Percentiles rank a stretch among this genome's conserved stretches.
phyloP scores from a whole-genome alignment of 1,140 invertebrate species.

The Ooceraea biroi region DNA sequence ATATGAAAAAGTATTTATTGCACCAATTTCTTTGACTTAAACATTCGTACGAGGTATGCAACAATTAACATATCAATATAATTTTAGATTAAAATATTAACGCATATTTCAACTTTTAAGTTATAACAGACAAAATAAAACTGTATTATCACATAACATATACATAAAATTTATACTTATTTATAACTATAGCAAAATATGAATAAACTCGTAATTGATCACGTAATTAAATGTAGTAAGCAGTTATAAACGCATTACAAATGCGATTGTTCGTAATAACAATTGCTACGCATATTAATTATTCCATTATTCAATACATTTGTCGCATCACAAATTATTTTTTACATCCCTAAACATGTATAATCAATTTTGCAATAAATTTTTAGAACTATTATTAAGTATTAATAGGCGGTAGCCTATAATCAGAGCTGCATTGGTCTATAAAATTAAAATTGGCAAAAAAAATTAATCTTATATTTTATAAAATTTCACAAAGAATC shows the following conservation, averaged over 20 bases:
- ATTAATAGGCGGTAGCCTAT: slow-evolving; percentile 8
- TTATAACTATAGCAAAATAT: slow-evolving; percentile 4
- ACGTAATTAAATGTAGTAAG: slow-evolving; percentile 22
- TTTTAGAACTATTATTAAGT: slow-evolving; percentile 25
- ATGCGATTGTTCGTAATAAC: background rate
- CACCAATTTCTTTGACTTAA: slow-evolving; percentile 30
- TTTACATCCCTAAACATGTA: background rate
- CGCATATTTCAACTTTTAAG: background rate
- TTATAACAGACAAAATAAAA: slow-evolving; percentile 54
- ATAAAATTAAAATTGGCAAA: background rate
- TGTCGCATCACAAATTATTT: slow-evolving; percentile 16
- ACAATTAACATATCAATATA: slow-evolving; percentile 26
- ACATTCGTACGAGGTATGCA: slow-evolving; percentile 33
- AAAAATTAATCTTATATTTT: slow-evolving; percentile 6
- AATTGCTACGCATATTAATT: slow-evolving; percentile 3
- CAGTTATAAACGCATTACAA: slow-evolving; percentile 12
- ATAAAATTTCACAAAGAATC: slow-evolving; percentile 2
- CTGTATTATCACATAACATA: slow-evolving; percentile 28
- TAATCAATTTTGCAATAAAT: slow-evolving; percentile 2
- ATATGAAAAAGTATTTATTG: slow-evolving; percentile 52
- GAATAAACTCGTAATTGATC: slow-evolving; percentile 11
- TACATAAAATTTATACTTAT: slow-evolving; percentile 18
- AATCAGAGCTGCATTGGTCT: slow-evolving; percentile 34
- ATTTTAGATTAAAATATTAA: slow-evolving; percentile 14
- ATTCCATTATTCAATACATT: slow-evolving; percentile 18